Percentiles rank a stretch among this genome's conserved stretches.
phyloP scores from a whole-genome alignment of 2,888 invertebrate species.

The Pseudococcus viburni region DNA sequence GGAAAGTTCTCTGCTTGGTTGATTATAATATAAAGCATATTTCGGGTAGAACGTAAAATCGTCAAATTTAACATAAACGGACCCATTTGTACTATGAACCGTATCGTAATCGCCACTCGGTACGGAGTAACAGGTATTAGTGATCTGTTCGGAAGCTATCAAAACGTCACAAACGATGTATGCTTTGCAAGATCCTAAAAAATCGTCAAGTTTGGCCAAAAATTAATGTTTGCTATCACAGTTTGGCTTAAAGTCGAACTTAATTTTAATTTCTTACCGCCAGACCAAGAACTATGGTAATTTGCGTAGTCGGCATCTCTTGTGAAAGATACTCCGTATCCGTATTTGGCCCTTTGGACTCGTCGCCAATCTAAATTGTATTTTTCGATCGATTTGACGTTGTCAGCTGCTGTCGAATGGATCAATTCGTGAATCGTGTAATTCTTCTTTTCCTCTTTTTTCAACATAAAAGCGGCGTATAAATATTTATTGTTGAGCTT shows the following conservation, averaged over 20 bases:
- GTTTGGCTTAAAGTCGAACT: too few species aligned
- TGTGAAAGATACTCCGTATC: neutral
- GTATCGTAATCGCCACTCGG: neutral
- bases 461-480: neutral
- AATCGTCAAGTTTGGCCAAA: too few species aligned
- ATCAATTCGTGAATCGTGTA: neutral
- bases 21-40: neutral
- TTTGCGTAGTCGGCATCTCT: neutral
- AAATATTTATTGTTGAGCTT: neutral
- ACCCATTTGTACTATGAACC: neutral
- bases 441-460: neutral
- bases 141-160: neutral
- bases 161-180: neutral
- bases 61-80: neutral
- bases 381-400: neutral
- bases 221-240: too few species aligned
- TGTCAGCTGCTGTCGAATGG: neutral
- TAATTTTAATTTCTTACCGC: neutral
- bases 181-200: neutral
- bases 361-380: neutral
- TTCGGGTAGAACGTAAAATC: constrained; percentile 7
- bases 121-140: too few species aligned
- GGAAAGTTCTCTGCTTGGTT: neutral
- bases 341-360: neutral
- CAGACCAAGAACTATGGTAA: neutral